These are phyloP conservation scores for Pseudococcus longispinus DNA, from an alignment of 2,888 invertebrate genomes.

Conservation along the genomic window DNA sequence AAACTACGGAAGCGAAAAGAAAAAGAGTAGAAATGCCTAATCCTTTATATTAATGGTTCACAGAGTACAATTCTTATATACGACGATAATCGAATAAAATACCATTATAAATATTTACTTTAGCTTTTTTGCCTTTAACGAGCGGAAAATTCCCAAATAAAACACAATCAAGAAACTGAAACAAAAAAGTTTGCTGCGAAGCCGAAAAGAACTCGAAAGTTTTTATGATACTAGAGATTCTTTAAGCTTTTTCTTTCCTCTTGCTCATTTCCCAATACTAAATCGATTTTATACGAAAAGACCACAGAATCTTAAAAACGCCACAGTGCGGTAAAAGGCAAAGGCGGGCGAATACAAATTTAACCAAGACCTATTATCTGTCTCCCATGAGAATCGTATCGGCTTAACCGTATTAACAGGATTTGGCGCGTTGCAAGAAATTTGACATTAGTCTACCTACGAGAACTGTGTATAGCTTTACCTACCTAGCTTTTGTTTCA, in stretches of 20 bases:
- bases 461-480: not conserved
- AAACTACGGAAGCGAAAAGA: not conserved
- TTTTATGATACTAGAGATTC: slow-evolving; percentile 22
- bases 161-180: slow-evolving; percentile 25
- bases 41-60: not conserved
- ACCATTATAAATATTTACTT: slow-evolving; percentile 13
- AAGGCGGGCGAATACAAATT: not conserved
- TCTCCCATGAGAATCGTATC: not conserved
- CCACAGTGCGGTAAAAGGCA: not conserved
- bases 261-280: not conserved
- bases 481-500: not conserved
- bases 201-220: slow-evolving; percentile 1
- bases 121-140: not conserved
- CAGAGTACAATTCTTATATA: not conserved
- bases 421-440: not conserved
- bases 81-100: slow-evolving; percentile 9
- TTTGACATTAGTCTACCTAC: not conserved
- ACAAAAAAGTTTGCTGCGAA: not conserved
- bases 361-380: slow-evolving; percentile 15
- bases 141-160: slow-evolving; percentile 17
- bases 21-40: not conserved
- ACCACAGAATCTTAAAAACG: slow-evolving; percentile 15
- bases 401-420: slow-evolving; percentile 21
- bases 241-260: not conserved
- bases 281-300: slow-evolving; percentile 5